These are phyloP conservation scores for Allolobophora icterica DNA, from an alignment of 2,888 invertebrate species.

Conservation along the genomic window DNA sequence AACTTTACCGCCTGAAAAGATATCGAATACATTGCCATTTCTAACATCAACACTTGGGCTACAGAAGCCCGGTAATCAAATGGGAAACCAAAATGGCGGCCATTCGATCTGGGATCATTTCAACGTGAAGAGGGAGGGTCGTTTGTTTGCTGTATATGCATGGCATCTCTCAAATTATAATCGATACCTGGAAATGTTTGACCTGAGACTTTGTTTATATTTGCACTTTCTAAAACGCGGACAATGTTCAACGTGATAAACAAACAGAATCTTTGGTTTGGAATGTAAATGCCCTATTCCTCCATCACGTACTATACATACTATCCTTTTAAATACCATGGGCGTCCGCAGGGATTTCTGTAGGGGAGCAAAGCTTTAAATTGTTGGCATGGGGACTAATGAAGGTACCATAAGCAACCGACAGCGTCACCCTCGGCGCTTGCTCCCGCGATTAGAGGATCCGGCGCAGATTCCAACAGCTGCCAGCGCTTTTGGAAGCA, in stretches of 20 bases:
- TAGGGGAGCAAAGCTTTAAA: too few species aligned
- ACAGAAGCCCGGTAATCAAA: not conserved
- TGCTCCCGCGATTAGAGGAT: too few species aligned
- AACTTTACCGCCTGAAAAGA: not conserved
- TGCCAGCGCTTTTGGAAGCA: too few species aligned
- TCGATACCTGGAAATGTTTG: not conserved
- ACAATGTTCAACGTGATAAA: not conserved
- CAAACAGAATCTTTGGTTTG: not conserved
- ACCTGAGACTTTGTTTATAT: not conserved
- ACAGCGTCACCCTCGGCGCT: too few species aligned
- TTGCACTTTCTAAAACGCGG: not conserved
- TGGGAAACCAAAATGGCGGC: not conserved
- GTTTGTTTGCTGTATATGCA: not conserved
- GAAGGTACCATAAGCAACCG: too few species aligned
- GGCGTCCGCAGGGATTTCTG: too few species aligned
- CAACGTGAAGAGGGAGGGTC: not conserved
- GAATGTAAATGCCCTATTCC: too few species aligned
- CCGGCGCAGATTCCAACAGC: too few species aligned
- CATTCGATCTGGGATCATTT: not conserved
- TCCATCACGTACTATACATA: too few species aligned
- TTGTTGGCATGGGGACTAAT: too few species aligned
- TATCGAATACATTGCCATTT: too few species aligned
- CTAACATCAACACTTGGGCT: not conserved
- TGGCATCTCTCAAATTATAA: not conserved
- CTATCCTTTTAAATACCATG: too few species aligned